phyloP scores from a whole-genome alignment of 2,888 invertebrate species.

The Eurytoma adleriae region DNA sequence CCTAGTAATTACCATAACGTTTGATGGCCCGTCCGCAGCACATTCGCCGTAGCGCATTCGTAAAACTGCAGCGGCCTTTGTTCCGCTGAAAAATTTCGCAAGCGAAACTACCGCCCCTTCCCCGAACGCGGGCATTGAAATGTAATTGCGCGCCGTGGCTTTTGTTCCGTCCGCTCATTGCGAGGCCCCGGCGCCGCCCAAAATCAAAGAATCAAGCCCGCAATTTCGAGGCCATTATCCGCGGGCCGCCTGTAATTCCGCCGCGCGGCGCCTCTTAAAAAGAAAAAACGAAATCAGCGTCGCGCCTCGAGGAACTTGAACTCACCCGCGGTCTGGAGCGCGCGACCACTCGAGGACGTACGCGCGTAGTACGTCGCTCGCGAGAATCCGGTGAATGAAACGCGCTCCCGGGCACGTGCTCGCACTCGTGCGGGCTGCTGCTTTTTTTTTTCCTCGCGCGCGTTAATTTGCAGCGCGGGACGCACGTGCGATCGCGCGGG shows the following conservation, averaged over 20 bases:
- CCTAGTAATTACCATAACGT: too few relatives aligned
- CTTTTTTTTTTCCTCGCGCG: conserved; percentile 17
- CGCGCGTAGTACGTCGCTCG: neutral
- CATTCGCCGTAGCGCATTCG: neutral
- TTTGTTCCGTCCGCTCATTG: neutral
- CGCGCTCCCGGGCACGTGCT: conserved; percentile 21
- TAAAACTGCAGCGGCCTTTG: neutral
- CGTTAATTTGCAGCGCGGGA: conserved; percentile 17
- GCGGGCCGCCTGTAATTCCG: conserved; percentile 8
- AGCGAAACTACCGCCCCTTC: neutral
- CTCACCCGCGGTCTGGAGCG: neutral
- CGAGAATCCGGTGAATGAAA: conserved; percentile 26
- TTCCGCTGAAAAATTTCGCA: neutral
- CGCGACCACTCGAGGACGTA: neutral
- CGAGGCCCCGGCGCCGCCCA: neutral
- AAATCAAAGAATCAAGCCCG: conserved; percentile 24
- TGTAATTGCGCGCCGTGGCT: neutral
- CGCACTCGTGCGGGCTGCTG: neutral
- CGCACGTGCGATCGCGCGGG: neutral
- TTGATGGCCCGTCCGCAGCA: too few relatives aligned
- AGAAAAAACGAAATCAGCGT: neutral
- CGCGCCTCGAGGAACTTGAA: neutral
- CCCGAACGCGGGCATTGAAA: neutral
- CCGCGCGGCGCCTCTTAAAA: neutral
- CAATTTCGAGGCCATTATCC: conserved; percentile 21